Base-by-base conservation (phyloP, 2,113 vertebrate genomes). In the Pao palembangensis region DNA sequence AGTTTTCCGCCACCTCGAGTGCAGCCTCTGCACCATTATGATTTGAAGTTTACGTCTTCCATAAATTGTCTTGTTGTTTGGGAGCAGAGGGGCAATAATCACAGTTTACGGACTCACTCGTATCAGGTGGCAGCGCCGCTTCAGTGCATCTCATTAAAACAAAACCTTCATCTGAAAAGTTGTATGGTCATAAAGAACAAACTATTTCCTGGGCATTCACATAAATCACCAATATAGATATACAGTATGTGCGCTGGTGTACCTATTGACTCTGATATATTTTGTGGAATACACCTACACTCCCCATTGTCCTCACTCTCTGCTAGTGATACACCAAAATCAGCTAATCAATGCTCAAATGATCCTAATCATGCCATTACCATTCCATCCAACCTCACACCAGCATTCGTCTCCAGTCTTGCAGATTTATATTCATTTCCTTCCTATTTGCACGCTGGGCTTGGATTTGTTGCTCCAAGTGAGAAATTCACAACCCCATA, bases 371-470 rank as follows among this genome's bases (percentile, higher is more conserved):
- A 47, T 31, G 15, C 59, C 67, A 64, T 80, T 73, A 64, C 60
- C 53, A 64, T 78, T 83, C 75, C 54, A 71, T 31, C 47, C 63
- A 58, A 58, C 43, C 43, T 16, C 19, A 53, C 47, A 50, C 50
- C 51, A 13, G 31, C 31, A 52, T 60, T 51, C 18, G 5, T 65
- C 57, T 60, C 23, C 51, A 25, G 31, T 50, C 49, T 21, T 67
- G 53, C 67, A 73, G 47, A 67, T 75, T 62, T 82, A 71, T 85
- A 71, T 85, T 84, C 71, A 50, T 64, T 31, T 50, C 14, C 11
- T 0, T 23, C 53, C 77, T 85, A 78, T 85, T 76, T 73, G 67
- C 75, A 75, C 67, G 14, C 59, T 16, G 59, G 64, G 55, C 67
- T 73, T 66, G 41, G 68, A 64, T 61, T 68, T 70, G 69, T 75